Evolutionary conservation across 1,140 invertebrate genomes (phyloP), one percentile per base, ranked within the genome.

Genomic region (Drosophila nigrodunni): DNA sequence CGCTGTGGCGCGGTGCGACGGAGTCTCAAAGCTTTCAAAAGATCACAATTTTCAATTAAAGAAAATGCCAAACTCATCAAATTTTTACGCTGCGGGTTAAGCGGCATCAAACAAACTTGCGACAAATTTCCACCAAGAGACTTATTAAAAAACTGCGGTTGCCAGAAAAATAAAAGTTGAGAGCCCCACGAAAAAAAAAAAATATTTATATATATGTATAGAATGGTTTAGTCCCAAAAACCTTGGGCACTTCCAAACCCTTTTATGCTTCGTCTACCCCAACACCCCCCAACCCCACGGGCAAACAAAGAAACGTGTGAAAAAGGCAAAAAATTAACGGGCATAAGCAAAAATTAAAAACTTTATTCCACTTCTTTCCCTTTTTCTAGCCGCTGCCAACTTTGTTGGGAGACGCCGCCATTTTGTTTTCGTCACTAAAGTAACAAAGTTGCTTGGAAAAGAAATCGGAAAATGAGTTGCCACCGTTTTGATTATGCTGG

Each of bases 11-110:
- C 30, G 25, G 25, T 30, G 25, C 0, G 25, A 30, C 25, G 25
- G 50, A 74, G 62, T 83, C 71, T 74, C 87, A 83, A 90, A 90
- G 87, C 87, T 90, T 83, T 90, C 73, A 90, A 83, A 91, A 91
- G 82, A 90, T 90, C 87, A 91, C 88, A 90, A 91, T 72, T 91
- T 91, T 90, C 87, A 90, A 90, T 90, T 90, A 90, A 90, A 90
- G 88, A 83, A 90, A 90, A 78, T 90, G 88, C 74, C 88, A 87
- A 90, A 87, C 87, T 90, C 87, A 90, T 90, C 88, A 90, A 90
- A 90, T 90, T 90, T 90, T 87, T 87, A 90, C 74, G 80, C 88
- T 83, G 77, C 86, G 79, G 87, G 87, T 82, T 87, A 78, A 78
- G 72, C 62, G 57, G 76, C 78, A 66, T 49, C 74, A 72, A 62